Conservation (phyloP, 1,140 invertebrate genomes). For the Lycorma delicatula region DNA sequence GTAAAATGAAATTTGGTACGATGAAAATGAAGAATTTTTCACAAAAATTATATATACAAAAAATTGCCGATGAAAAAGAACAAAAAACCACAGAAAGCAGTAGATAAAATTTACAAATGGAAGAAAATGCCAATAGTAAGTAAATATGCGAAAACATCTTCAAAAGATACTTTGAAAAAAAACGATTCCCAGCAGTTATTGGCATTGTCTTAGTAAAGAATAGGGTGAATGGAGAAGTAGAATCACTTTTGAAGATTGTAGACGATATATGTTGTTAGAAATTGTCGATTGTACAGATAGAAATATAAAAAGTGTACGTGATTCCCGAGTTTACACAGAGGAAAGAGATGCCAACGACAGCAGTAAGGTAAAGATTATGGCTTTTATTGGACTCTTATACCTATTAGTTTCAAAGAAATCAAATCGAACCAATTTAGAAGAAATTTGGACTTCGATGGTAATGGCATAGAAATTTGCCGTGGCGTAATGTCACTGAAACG, state of each 20-base stretch:
- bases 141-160: neutral
- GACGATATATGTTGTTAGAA: neutral
- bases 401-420: neutral
- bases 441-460: conserved; percentile 1
- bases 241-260: neutral
- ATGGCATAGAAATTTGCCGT: conserved; percentile 1
- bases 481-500: neutral
- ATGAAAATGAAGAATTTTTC: neutral
- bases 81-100: too few relatives aligned
- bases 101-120: too few relatives aligned
- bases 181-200: neutral
- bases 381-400: neutral
- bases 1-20: neutral
- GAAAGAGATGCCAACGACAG: neutral
- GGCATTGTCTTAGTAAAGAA: neutral
- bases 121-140: neutral
- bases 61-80: too few relatives aligned
- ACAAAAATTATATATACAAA: neutral
- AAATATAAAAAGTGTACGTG: neutral
- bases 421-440: neutral
- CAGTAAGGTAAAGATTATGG: neutral
- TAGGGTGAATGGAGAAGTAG: neutral
- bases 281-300: neutral
- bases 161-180: neutral
- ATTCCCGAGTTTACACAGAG: neutral